These are phyloP conservation scores for Piprites chloris DNA, from an alignment of 2,113 vertebrate species.

Conservation along the genomic window DNA sequence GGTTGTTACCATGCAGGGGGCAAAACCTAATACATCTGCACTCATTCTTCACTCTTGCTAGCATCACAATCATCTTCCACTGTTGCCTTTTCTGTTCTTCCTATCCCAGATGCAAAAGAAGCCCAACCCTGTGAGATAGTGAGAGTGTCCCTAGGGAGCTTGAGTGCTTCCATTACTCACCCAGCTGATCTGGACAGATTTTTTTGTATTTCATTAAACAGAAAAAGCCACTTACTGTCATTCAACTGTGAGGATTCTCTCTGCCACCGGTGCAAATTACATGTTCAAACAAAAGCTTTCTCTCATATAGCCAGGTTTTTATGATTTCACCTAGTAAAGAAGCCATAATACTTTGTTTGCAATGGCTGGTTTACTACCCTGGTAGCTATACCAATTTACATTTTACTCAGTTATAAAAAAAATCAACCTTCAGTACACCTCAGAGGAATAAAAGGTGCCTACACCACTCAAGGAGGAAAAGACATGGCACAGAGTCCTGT, in stretches of 20 bases:
- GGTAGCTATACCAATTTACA: background rate
- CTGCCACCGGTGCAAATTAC: background rate
- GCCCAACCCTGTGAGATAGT: background rate
- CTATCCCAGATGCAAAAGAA: background rate
- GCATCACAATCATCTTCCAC: background rate
- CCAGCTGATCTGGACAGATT: background rate
- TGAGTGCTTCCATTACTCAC: background rate
- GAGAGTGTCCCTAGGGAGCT: background rate
- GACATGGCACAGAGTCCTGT: background rate
- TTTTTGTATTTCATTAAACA: background rate
- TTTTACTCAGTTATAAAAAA: background rate
- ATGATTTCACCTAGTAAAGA: background rate
- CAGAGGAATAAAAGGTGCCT: background rate
- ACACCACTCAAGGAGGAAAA: background rate
- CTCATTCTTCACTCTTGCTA: background rate
- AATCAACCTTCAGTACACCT: background rate
- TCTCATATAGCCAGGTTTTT: background rate
- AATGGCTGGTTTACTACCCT: background rate
- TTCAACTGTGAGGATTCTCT: background rate
- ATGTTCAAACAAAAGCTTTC: background rate
- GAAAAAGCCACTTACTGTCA: background rate
- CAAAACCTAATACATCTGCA: background rate
- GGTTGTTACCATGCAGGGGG: background rate
- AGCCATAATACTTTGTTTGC: background rate
- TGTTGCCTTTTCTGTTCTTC: background rate